Base-by-base conservation (phyloP, 2,113 vertebrate species). In the Boleophthalmus pectinirostris region DNA sequence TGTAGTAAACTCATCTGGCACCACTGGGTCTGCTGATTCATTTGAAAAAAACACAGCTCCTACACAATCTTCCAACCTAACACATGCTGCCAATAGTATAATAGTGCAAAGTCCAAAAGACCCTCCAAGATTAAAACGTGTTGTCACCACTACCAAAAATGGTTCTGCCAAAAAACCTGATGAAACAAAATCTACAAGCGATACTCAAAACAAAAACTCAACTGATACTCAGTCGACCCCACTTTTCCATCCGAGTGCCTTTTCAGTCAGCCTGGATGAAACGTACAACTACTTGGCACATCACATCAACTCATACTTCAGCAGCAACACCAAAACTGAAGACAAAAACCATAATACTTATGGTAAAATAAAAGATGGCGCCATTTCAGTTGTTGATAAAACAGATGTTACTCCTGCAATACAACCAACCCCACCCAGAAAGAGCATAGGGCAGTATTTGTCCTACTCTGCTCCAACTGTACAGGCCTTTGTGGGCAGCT, bases 261-360 rank as follows among this genome's bases (percentile, higher is more conserved):
- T 97, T 88, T 90, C 93, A 45, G 95, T 93, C 70, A 96, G 88
- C 87, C 94, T 97, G 89, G 96, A 95, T 87, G 96, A 98, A 66
- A 98, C 97, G 0, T 98, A 96, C 79, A 94, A 91, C 82, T 95
- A 94, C 12, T 70, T 98, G 74, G 92, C 97, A 64, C 92, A 93
- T 90, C 97, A 98, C 75, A 94, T 99, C 81, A 98, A 98, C 83
- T 92, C 91, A 24, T 98, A 99, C 79, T 99, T 98, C 80, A 89
- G 68, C 51, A 92, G 67, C 78, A 85, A 77, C 69, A 84, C 77
- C 69, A 91, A 86, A 71, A 92, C 94, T 90, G 90, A 92, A 85
- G 86, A 89, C 70, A 81, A 86, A 68, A 89, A 88, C 72, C 69
- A 35, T 9, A 77, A 88, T 53, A 57, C 74, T 74, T 72, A 68